phyloP scores from a whole-genome alignment of 2,113 vertebrate genomes.

The Nyctereutes procyonoides region DNA sequence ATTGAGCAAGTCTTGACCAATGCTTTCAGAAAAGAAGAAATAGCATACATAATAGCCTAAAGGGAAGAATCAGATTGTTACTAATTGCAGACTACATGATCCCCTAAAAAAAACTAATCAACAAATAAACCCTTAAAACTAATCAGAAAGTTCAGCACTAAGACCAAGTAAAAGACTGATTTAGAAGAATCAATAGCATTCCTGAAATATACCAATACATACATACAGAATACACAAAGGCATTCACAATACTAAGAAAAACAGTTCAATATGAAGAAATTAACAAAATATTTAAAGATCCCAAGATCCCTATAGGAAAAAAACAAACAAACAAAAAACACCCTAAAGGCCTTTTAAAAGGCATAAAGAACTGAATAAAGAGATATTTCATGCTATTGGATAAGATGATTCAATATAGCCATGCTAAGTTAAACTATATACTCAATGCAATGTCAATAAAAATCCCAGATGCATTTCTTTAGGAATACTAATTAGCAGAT shows the following conservation, averaged over 20 bases:
- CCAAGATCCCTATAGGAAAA: background rate
- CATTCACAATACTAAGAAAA: background rate
- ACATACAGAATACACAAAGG: background rate
- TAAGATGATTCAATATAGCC: background rate
- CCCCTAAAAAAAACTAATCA: background rate
- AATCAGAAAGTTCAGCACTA: background rate
- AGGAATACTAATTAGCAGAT: background rate
- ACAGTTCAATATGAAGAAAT: background rate
- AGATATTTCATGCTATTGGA: background rate
- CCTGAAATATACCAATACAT: background rate
- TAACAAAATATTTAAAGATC: background rate
- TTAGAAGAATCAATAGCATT: background rate
- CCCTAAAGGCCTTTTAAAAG: background rate
- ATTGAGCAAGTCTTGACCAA: background rate
- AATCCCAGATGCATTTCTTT: background rate
- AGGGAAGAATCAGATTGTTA: background rate
- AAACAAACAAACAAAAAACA: background rate
- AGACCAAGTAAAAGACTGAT: background rate
- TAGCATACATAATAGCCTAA: background rate
- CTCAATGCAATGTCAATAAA: background rate
- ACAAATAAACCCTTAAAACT: background rate
- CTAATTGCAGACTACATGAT: background rate
- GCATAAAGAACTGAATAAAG: background rate
- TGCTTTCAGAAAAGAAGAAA: background rate
- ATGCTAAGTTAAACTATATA: background rate